Evolutionary conservation across 2,113 vertebrate species (phyloP), one percentile per base, ranked within the genome.

Genomic region (Egretta garzetta): DNA sequence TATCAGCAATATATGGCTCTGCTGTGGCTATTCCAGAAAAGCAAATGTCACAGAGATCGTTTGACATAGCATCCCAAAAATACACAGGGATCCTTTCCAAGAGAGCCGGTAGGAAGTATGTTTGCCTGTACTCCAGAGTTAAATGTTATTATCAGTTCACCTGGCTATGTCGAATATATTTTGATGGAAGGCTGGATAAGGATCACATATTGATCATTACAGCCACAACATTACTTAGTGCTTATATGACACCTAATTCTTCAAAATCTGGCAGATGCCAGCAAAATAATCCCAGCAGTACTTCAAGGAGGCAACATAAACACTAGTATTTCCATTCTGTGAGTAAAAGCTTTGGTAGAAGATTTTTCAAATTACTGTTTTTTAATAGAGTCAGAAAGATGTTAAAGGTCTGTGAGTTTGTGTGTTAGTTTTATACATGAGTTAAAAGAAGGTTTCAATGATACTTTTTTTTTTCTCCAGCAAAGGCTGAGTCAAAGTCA

Each of bases 11-110:
- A 56, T 16, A 41, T 56, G 91, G 87, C 89, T 93, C 72, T 95
- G 85, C 64, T 62, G 68, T 1, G 3, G 87, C 88, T 93, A 55
- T 87, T 95, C 83, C 93, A 75, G 91, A 87, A 17, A 30, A 32
- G 82, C 80, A 97, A 97, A 98, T 96, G 96, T 95, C 97, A 96
- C 71, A 0, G 19, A 50, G 95, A 97, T 97, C 95, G 0, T 83
- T 80, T 98, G 93, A 96, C 96, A 75, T 73, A 76, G 76, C 64
- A 35, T 93, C 85, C 96, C 96, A 62, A 97, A 98, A 97, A 97
- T 98, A 98, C 33, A 62, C 94, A 64, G 83, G 96, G 91, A 85
- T 15, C 52, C 55, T 82, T 90, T 95, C 92, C 93, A 91, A 85
- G 83, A 68, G 49, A 75, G 73, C 56, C 62, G 28, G 47, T 39